Evolutionary conservation across 2,797 vertebrate species (phyloP), one percentile per base, ranked within the genome.

Genomic region (Falco biarmicus): DNA sequence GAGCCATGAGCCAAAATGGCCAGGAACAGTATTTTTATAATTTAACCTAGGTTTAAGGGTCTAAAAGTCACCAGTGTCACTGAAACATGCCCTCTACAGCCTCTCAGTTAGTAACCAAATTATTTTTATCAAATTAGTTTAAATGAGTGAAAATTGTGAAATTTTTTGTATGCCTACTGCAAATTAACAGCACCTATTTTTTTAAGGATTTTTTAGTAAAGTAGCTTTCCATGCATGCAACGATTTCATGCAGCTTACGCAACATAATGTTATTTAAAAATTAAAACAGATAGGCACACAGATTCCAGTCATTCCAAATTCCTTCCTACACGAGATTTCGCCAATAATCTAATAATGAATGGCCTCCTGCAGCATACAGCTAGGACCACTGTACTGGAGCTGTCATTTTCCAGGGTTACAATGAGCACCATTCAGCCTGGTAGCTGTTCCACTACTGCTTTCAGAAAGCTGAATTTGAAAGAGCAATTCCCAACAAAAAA

Each of bases 261-360:
- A 80, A 83, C 95, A 84, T 76, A 92, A 90, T 26, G n/a, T 64
- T 59, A 92, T 85, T 93, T 92, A 54, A 71, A 92, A 93, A 94
- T 85, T 73, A 88, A 93, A 94, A 59, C 39, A 86, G 74, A 80
- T 59, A 96, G 37, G 80, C 41, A 92, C 84, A 81, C 77, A 95
- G 60, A 91, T 22, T 89, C 57, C 34, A 91, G 68, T 59, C 68
- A 87, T 88, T 89, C 64, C n/a, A 93, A 93, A 93, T 88, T 70
- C 43, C 75, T 87, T 96, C 48, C 48, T 92, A 85, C 45, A 61
- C 0, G 37, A 90, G 66, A 79, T 77, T 80, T 90, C 60, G 84
- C 34, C 54, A 78, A 81, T 86, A 94, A 81, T 4, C 56, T 50
- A 66, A 80, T 64, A 84, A 48, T 8, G 15, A 82, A 87, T 28